Evolutionary conservation across 2,888 invertebrate genomes (phyloP).

Genomic region (Himalopsyche anomala): DNA sequence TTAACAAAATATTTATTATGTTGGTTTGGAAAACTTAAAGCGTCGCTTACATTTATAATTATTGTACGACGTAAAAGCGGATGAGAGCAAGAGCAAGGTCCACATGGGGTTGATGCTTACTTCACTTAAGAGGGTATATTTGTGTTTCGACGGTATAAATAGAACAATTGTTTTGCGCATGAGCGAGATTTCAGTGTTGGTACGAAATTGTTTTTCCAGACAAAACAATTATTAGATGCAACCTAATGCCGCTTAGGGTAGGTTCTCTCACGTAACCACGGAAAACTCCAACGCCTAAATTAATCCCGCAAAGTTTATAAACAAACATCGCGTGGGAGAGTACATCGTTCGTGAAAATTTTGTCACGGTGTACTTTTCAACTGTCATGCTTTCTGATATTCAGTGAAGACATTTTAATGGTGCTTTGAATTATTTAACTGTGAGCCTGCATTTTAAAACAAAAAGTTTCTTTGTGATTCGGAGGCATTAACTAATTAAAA

Average conservation of each 20-base stretch:
- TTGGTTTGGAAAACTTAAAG: too few species aligned
- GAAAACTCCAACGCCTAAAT: not conserved
- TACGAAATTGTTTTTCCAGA: not conserved
- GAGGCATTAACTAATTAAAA: not conserved
- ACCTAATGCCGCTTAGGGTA: not conserved
- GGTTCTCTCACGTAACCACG: slow-evolving; percentile 11
- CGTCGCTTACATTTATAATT: too few species aligned
- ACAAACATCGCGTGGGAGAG: slow-evolving; percentile 7
- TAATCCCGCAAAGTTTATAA: slow-evolving; percentile 7
- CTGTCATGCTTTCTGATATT: not conserved
- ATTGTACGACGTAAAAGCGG: too few species aligned
- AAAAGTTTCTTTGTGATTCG: not conserved
- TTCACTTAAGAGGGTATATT: slow-evolving; percentile 37
- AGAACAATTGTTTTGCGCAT: slow-evolving; percentile 33
- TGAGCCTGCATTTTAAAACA: not conserved
- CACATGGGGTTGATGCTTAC: slow-evolving; percentile 3
- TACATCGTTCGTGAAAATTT: not conserved
- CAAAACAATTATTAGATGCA: slow-evolving; percentile 38
- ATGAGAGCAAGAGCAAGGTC: not conserved
- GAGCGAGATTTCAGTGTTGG: slow-evolving; percentile 2
- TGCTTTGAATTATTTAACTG: not conserved
- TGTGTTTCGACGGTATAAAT: slow-evolving; percentile 27
- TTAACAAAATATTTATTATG: too few species aligned
- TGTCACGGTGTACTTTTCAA: not conserved
- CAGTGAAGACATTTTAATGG: not conserved